phyloP scores from a whole-genome alignment of 1,140 invertebrate species.

The Mylabris phalerata region DNA sequence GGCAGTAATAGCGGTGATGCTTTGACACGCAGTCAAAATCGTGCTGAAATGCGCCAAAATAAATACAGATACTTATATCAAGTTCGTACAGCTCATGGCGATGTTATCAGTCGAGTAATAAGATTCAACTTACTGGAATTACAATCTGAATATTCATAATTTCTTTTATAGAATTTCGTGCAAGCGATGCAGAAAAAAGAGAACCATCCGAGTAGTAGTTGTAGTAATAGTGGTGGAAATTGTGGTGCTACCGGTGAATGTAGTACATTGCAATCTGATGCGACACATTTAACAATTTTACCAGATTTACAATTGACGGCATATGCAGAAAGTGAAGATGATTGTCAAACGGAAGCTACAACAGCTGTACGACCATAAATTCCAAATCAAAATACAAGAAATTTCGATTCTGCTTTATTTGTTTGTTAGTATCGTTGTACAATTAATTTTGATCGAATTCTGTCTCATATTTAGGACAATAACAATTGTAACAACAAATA shows the following conservation, averaged over 20 bases:
- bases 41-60: slow-evolving; percentile 69
- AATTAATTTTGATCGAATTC: too few relatives aligned
- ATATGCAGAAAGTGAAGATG: slow-evolving; percentile 45
- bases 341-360: slow-evolving; percentile 33
- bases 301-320: slow-evolving; percentile 46
- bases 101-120: slow-evolving; percentile 77
- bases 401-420: too few relatives aligned
- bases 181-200: slow-evolving; percentile 69
- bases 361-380: slow-evolving; percentile 20
- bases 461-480: too few relatives aligned
- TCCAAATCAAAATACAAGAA: too few relatives aligned
- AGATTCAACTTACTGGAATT: slow-evolving; percentile 9
- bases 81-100: slow-evolving; percentile 78
- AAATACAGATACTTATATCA: slow-evolving; percentile 86
- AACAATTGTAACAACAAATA: too few relatives aligned
- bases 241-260: slow-evolving; percentile 55
- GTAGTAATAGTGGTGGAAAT: slow-evolving; percentile 29
- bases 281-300: slow-evolving; percentile 61
- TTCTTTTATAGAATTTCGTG: slow-evolving; percentile 62
- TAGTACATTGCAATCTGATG: slow-evolving; percentile 67
- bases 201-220: slow-evolving; percentile 18
- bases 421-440: too few relatives aligned
- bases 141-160: background rate
- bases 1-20: background rate
- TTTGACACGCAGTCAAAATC: slow-evolving; percentile 50